phyloP scores from a whole-genome alignment of 2,113 vertebrate genomes.

The Semnopithecus entellus region DNA sequence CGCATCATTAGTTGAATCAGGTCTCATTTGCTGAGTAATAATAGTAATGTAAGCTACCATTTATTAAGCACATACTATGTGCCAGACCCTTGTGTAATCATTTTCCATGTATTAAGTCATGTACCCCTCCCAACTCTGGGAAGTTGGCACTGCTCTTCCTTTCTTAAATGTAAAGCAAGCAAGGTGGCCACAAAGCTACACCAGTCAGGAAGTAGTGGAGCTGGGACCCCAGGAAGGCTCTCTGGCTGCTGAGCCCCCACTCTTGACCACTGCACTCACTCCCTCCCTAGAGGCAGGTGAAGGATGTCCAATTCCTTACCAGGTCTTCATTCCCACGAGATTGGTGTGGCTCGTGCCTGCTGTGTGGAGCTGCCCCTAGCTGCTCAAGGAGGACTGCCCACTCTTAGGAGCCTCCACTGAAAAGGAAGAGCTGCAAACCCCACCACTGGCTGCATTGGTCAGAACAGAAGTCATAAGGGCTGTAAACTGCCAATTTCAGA shows the following conservation, averaged over 20 bases:
- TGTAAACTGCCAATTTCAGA: not conserved
- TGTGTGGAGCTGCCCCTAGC: not conserved
- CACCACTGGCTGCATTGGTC: not conserved
- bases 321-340: not conserved
- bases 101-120: not conserved
- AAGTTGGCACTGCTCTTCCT: not conserved
- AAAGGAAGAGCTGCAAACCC: not conserved
- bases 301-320: not conserved
- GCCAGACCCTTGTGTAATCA: not conserved
- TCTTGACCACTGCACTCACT: not conserved
- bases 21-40: not conserved
- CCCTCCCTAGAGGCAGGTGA: not conserved
- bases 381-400: not conserved
- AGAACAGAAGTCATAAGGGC: not conserved
- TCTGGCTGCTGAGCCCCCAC: not conserved
- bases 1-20: not conserved
- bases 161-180: not conserved
- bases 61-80: not conserved
- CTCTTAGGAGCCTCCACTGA: not conserved
- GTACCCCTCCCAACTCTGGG: not conserved
- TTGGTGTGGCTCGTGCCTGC: not conserved
- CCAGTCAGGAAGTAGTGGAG: not conserved
- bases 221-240: not conserved
- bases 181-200: not conserved
- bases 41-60: not conserved